These are phyloP conservation scores for Neoascia interrupta DNA, from an alignment of 2,888 invertebrate genomes.

Conservation along the genomic window DNA sequence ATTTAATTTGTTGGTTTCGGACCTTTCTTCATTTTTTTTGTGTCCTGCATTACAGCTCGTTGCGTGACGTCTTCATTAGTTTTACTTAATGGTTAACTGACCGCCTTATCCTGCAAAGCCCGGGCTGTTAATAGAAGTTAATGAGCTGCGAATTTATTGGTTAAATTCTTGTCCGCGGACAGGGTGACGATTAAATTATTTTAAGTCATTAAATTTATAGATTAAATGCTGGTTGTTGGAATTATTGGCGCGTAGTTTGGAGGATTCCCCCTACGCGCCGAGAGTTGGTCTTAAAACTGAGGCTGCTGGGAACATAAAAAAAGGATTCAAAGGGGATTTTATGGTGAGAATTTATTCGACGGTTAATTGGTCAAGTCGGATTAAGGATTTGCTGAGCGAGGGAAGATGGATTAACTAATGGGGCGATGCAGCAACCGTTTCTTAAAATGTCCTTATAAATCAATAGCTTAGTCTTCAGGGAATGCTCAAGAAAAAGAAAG, in stretches of 20 bases:
- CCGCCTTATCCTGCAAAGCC: constrained; percentile 24
- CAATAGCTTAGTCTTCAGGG: no score
- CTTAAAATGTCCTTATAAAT: no score
- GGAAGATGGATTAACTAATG: no score
- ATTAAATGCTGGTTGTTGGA: constrained; percentile 18
- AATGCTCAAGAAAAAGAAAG: no score
- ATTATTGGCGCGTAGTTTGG: constrained; percentile 2
- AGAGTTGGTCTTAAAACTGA: neutral
- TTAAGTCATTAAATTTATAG: constrained; percentile 40
- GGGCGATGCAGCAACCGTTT: constrained; percentile 19
- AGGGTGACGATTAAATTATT: constrained; percentile 48
- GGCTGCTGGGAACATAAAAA: constrained; percentile 12
- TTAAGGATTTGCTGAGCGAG: no score
- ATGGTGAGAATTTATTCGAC: constrained; percentile 31
- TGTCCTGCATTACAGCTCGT: constrained; percentile 16
- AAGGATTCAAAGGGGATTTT: constrained; percentile 28
- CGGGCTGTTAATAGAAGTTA: constrained; percentile 42
- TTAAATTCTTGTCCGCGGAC: constrained; percentile 6
- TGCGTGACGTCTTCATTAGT: constrained; percentile 53
- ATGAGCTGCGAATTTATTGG: constrained; percentile 53
- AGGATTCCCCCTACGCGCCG: no score
- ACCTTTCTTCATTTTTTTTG: constrained; percentile 13
- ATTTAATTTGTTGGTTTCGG: constrained; percentile 38
- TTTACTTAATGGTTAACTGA: constrained; percentile 26
- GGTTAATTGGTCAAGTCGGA: constrained; percentile 48